Base-by-base conservation (phyloP, 1,140 invertebrate species). In the Trichonephila clavata region DNA sequence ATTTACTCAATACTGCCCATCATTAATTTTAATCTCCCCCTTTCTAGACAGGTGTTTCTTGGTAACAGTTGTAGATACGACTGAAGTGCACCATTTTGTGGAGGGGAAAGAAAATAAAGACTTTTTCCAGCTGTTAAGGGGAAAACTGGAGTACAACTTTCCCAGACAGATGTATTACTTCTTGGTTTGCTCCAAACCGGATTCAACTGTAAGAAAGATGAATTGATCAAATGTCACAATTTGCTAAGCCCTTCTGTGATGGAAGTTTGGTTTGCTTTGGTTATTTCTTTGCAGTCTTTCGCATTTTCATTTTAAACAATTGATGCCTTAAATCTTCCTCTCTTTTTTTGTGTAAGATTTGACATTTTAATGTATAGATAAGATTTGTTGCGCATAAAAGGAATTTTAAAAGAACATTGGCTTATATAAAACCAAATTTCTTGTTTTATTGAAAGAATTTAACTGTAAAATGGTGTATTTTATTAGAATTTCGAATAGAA, bases 141-240 rank as follows among this genome's bases (percentile, higher is more conserved):
- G 68, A 77, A 77, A 77, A 77, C 24, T 77, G 27, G 68, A 77
- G 24, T 77, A 77, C 68, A 27, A 77, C 68, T 77, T 77, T 77
- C 68, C 68, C 68, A 77, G 68, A 77, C 68, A 39, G 27, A 77
- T 32, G 24, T 16, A 32, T 77, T 77, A 32, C 27, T 77, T 13
- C 27, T 68, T 68, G 65, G 21, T 68, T 68, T 68, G 65, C 65
- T 68, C 13, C 32, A 77, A 77, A 27, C 68, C 24, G 27, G 68
- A 77, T 77, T 77, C 68, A 32, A 32, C 32, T 77, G 68, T 77
- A 77, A 77, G 24, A 32, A 77, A 77, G 68, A 77, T 32, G 68
- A 77, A 77, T 77, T 77, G 68, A 27, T 27, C 68, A 39, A 32
- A 32, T 32, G 24, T 77, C 68, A 27, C 27, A 32, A 77, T 32